A percentile compares a stretch with the other conserved stretches of the same genome.
Conservation (phyloP, 2,113 vertebrate genomes). For the Pleuronectes platessa region DNA sequence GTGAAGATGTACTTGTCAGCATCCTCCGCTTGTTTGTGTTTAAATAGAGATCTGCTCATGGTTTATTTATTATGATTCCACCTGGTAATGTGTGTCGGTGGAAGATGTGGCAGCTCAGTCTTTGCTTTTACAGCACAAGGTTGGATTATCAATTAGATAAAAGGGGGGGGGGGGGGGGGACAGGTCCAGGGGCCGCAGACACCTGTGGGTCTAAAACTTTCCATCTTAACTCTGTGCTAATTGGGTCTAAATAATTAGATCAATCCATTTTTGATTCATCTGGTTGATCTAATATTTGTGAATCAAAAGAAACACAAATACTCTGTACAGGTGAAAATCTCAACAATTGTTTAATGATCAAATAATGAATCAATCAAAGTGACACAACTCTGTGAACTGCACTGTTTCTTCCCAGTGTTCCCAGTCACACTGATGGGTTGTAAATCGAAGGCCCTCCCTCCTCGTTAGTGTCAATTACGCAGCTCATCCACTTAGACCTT, state of each 20-base stretch:
- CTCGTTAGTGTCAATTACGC: constrained; percentile 59
- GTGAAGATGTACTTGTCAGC: constrained; percentile 31
- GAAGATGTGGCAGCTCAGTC: constrained; percentile 3
- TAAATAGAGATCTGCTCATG: constrained; percentile 22
- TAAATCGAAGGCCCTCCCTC: not conserved
- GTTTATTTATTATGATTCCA: constrained; percentile 22
- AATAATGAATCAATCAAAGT: not conserved
- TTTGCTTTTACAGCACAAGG: not conserved
- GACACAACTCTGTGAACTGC: not conserved
- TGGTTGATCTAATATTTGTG: no score
- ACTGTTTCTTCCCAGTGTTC: not conserved
- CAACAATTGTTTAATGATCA: not conserved
- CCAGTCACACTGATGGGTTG: not conserved
- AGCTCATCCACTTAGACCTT: constrained; percentile 45
- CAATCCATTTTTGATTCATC: no score
- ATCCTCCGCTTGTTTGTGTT: constrained; percentile 3
- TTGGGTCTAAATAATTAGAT: not conserved
- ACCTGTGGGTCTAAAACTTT: not conserved
- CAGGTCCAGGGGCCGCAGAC: not conserved
- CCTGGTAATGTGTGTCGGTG: not conserved
- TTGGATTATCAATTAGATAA: not conserved
- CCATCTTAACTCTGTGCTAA: not conserved
- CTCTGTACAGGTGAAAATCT: not conserved
- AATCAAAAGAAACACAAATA: no score
- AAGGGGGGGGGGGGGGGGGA: not conserved